These are phyloP conservation scores for Tetragnatha montana DNA, from an alignment of 2,888 invertebrate genomes.

Conservation along the genomic window DNA sequence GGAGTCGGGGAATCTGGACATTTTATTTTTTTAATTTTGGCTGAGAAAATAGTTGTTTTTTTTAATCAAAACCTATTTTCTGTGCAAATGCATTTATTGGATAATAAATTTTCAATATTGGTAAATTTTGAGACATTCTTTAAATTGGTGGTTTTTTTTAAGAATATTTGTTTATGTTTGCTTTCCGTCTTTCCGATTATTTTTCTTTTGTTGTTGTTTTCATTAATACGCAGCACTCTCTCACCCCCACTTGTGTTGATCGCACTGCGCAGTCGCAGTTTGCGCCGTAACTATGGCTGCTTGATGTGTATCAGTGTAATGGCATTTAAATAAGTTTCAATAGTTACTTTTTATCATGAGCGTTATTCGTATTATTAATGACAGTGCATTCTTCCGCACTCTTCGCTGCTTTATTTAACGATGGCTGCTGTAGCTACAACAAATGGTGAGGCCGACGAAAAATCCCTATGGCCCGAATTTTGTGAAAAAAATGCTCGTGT, in stretches of 20 bases:
- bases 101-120: too few species aligned
- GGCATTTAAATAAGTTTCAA: slow-evolving; percentile 60
- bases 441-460: slow-evolving; percentile 62
- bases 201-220: not conserved
- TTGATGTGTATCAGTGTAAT: slow-evolving; percentile 42
- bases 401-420: not conserved
- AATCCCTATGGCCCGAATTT: slow-evolving; percentile 68
- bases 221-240: slow-evolving; percentile 22
- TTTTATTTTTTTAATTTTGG: too few species aligned
- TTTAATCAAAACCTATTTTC: not conserved
- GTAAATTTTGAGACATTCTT: not conserved
- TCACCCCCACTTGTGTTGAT: slow-evolving; percentile 61
- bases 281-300: slow-evolving; percentile 38
- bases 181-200: not conserved
- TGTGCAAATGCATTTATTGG: too few species aligned
- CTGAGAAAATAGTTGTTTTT: too few species aligned
- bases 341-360: slow-evolving; percentile 26
- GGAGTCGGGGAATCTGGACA: too few species aligned
- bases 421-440: slow-evolving; percentile 65
- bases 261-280: slow-evolving; percentile 63
- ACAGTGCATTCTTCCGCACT: slow-evolving; percentile 2
- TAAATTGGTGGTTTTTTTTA: not conserved
- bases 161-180: not conserved
- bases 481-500: slow-evolving; percentile 71
- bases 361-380: not conserved